Percentiles rank a stretch among this genome's conserved stretches.
phyloP scores from a whole-genome alignment of 2,113 vertebrate species.

The Thymallus thymallus region DNA sequence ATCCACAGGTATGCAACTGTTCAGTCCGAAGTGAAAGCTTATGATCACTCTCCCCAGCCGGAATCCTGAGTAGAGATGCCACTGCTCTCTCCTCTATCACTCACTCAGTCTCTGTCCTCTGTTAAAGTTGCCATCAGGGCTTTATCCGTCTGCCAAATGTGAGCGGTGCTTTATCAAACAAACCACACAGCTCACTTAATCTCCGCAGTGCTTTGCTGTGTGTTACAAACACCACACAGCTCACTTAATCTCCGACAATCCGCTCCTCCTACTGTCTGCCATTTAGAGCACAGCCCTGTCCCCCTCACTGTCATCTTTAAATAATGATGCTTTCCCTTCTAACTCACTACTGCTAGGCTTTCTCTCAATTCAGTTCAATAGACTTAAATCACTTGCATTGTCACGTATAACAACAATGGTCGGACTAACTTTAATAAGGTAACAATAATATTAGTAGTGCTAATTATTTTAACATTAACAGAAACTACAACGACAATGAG shows the following conservation, averaged over 20 bases:
- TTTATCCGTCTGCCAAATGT: slow-evolving; percentile 54
- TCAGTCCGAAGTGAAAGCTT: slow-evolving; percentile 40
- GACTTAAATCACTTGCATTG: no score
- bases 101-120: slow-evolving; percentile 37
- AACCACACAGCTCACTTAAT: slow-evolving; percentile 68
- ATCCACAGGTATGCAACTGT: slow-evolving; percentile 28
- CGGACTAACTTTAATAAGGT: no score
- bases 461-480: no score
- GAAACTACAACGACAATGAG: no score
- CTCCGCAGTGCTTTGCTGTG: slow-evolving; percentile 58
- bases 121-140: slow-evolving; percentile 46
- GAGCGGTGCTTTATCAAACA: slow-evolving; percentile 50
- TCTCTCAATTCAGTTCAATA: no score
- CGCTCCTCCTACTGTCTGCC: slow-evolving; percentile 61
- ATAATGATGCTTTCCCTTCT: slow-evolving; percentile 45
- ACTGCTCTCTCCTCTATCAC: background rate
- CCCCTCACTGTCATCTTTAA: slow-evolving; percentile 61
- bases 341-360: background rate
- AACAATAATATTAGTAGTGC: no score
- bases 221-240: slow-evolving; percentile 58
- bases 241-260: slow-evolving; percentile 70
- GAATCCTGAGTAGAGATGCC: background rate
- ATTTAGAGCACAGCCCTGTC: slow-evolving; percentile 59
- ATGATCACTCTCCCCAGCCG: slow-evolving; percentile 38
- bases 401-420: no score